Evolutionary conservation across 1,140 invertebrate genomes (phyloP), one percentile per base, ranked within the genome.

Genomic region (Heliconius hermathena): DNA sequence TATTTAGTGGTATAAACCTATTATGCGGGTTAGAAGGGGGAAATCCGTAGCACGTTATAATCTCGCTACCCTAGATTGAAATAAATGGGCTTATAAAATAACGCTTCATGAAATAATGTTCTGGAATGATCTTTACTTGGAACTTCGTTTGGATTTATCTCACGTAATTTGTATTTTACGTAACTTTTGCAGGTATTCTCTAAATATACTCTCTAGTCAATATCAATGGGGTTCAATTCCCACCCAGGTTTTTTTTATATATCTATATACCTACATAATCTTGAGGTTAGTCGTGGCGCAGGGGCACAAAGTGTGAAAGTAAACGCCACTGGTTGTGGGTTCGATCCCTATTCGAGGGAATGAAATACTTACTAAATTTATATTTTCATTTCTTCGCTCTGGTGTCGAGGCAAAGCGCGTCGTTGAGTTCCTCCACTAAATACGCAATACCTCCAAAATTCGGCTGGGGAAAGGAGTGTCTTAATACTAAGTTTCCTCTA

Each of bases 1-100:
- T 78, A 73, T 78, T 78, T 78, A 78, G 9, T 18, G 46, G 22
- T 13, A 77, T 38, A 72, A 74, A 70, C 36, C 11, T 46, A 74
- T 71, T 54, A 38, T 49, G 20, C 36, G 72, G 57, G 57, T 52
- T 70, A 41, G 49, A 38, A 70, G 73, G 22, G 77, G 36, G 54
- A 74, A 41, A 46, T 57, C 54, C 38, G 57, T 73, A 78, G 71
- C 36, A 73, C 38, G 29, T 74, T 66, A 78, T 78, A 60, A 78
- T 78, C 29, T 78, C 71, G 6, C 29, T 73, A 73, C 36, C 52
- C 20, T 73, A 73, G 52, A 78, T 78, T 73, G 49, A 73, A 78
- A 73, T 73, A 70, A 66, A 73, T 78, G 36, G 60, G 71, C 26
- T 73, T 60, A 78, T 78, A 29, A 71, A 78, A 78, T 74, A 74